Evolutionary conservation across 1,140 invertebrate genomes (phyloP), one percentile per base, ranked within the genome.

Genomic region (Cotesia typhae): DNA sequence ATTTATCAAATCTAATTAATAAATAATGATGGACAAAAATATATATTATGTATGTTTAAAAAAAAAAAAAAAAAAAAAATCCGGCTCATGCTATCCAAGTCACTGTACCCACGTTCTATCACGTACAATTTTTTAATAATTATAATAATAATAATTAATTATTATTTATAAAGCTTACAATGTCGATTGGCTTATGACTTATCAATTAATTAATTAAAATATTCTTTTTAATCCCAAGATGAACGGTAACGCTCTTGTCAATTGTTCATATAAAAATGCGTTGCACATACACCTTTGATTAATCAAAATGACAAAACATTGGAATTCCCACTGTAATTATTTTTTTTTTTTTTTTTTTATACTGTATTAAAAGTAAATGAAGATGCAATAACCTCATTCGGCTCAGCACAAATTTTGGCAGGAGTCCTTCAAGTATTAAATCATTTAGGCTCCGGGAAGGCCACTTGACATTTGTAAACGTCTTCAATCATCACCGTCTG

Each of bases 381-480:
- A 65, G 71, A 70, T 67, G 67, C 71, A 75, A 75, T 61, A 67
- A 72, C 71, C 74, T 73, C 70, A 35, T 64, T 75, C 64, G 68
- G 59, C 55, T 73, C 51, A 74, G 75, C 72, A 74, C 79, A 80
- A 67, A 75, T 79, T 67, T 76, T 77, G 72, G 77, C 76, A 78
- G 75, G 72, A 74, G 80, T 76, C 76, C 75, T 78, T 81, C 81
- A 85, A 76, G 78, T 79, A 78, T 72, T 28, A 72, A 87, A 87
- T 87, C 84, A 87, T 87, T 87, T 87, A 76, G 85, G 84, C 79
- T 88, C 87, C 52, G 86, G 84, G 75, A 88, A 88, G 75, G 87
- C 85, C 77, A 88, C 87, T 82, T 88, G 86, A 79, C 87, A 88
- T 81, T 88, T 88, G 82, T 88, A 88, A 72, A 88, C 84, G 66